Evolutionary conservation across 2,888 invertebrate species (phyloP).

Genomic region (Pachymerium ferrugineum): DNA sequence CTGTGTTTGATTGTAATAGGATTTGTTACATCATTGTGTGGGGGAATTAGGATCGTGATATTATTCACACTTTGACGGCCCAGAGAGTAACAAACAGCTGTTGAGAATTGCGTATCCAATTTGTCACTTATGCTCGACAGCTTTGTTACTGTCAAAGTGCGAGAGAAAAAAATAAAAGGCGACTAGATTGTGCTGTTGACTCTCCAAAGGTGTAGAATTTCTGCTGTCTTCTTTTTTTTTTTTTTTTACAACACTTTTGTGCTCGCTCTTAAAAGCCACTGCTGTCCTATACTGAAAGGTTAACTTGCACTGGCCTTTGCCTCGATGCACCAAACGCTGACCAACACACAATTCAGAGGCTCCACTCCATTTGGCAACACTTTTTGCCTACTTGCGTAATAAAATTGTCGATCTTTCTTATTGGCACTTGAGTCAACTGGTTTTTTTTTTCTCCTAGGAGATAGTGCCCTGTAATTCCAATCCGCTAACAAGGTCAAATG

Average conservation of each 20-base stretch:
- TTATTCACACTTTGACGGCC: not conserved
- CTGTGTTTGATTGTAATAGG: too few relatives aligned
- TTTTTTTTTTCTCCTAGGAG: too few relatives aligned
- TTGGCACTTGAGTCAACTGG: not conserved
- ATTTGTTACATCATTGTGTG: too few relatives aligned
- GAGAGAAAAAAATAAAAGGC: not conserved
- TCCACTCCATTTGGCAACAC: not conserved
- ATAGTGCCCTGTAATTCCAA: too few relatives aligned
- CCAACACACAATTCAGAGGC: not conserved
- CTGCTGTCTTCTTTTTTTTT: not conserved
- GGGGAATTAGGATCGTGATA: not conserved
- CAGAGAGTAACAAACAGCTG: not conserved
- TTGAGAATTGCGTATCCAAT: not conserved
- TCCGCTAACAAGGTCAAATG: too few relatives aligned
- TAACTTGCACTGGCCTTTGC: not conserved
- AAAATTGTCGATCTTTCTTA: slow-evolving; percentile 2
- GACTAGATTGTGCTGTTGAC: not conserved
- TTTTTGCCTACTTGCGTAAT: not conserved
- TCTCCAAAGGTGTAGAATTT: not conserved
- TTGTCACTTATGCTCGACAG: not conserved
- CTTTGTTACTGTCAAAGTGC: not conserved
- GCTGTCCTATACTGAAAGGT: too few relatives aligned
- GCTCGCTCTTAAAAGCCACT: not conserved
- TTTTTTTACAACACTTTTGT: not conserved
- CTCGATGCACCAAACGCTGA: not conserved